Evolutionary conservation across 1,140 invertebrate species (phyloP).

Genomic region (Lepidostoma basale): DNA sequence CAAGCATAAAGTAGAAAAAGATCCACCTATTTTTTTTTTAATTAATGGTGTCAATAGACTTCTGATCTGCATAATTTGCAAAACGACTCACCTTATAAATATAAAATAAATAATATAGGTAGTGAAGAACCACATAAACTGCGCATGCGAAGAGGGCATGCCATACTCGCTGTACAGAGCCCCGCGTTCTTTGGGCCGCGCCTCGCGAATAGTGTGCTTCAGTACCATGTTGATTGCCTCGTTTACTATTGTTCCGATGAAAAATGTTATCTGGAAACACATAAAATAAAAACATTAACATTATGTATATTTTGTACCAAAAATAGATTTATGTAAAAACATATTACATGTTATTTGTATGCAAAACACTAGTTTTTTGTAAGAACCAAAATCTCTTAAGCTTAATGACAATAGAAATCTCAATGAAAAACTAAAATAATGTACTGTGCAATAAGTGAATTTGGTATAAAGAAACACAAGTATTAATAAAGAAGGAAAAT

Average conservation of each 20-base stretch:
- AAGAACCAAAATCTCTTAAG: too few relatives aligned
- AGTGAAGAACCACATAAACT: conserved; percentile 93
- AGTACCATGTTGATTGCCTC: conserved; percentile 81
- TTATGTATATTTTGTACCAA: neutral
- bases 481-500: too few relatives aligned
- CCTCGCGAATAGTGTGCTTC: conserved; percentile 83
- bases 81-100: conserved; percentile 74
- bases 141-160: conserved; percentile 92
- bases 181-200: conserved; percentile 72
- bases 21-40: too few relatives aligned
- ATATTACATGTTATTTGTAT: too few relatives aligned
- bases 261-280: conserved; percentile 81
- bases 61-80: neutral
- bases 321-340: neutral
- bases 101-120: conserved; percentile 86
- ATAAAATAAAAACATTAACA: neutral
- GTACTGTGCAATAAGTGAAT: too few relatives aligned
- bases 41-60: conserved; percentile 73
- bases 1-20: conserved; percentile 5
- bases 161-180: conserved; percentile 85
- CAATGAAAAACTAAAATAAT: too few relatives aligned
- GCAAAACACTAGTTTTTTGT: conserved; percentile 48
- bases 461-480: too few relatives aligned
- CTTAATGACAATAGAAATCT: too few relatives aligned
- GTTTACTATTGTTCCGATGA: conserved; percentile 79